Percentiles rank a stretch among this genome's conserved stretches.
phyloP scores from a whole-genome alignment of 2,113 vertebrate species.

The Helogale parvula region DNA sequence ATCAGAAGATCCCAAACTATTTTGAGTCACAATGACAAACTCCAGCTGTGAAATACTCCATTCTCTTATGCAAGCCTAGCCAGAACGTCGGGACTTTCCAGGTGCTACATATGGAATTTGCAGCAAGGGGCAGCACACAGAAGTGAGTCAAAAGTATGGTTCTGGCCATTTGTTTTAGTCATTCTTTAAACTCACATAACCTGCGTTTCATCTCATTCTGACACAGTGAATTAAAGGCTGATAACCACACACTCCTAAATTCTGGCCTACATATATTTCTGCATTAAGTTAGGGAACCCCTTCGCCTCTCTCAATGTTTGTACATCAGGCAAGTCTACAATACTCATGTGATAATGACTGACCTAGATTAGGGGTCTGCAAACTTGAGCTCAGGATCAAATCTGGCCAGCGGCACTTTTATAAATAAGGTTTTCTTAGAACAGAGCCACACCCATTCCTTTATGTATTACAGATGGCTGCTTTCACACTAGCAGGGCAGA shows the following conservation, averaged over 20 bases:
- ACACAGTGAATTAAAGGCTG: neutral
- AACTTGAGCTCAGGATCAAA: neutral
- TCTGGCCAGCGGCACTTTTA: neutral
- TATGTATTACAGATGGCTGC: neutral
- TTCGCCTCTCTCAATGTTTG: neutral
- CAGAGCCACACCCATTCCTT: neutral
- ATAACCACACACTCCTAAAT: neutral
- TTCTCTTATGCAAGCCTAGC: neutral
- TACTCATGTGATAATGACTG: neutral
- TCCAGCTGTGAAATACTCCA: neutral
- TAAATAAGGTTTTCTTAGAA: conserved; percentile 24
- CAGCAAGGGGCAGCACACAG: neutral
- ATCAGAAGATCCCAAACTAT: neutral
- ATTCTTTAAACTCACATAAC: neutral
- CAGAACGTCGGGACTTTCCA: neutral
- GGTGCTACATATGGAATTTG: neutral
- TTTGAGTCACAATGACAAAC: neutral
- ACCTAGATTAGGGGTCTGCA: neutral
- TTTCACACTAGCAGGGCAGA: neutral
- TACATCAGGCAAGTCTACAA: neutral
- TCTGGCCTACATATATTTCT: neutral
- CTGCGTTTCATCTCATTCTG: neutral
- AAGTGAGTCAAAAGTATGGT: neutral
- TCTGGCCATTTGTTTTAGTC: neutral
- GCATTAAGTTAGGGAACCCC: neutral